Percentiles rank a stretch among this genome's conserved stretches.
Conservation (phyloP, 2,888 invertebrate species). For the Troilus luridus region DNA sequence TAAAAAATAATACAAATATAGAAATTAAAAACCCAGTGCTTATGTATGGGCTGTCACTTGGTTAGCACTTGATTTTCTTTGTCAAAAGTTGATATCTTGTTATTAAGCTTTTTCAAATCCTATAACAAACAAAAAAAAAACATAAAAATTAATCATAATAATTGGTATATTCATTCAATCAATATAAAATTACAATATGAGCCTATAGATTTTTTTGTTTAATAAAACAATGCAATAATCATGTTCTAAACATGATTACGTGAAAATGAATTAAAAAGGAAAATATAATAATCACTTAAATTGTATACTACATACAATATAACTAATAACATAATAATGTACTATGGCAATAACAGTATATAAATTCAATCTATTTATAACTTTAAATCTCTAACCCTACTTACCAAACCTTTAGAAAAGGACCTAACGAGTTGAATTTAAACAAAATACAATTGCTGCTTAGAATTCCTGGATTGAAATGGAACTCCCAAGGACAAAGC, state of each 20-base stretch:
- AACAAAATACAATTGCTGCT: slow-evolving; percentile 27
- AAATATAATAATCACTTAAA: too few relatives aligned
- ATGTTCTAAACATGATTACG: too few relatives aligned
- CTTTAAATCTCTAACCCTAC: background rate
- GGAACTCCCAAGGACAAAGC: slow-evolving; percentile 11
- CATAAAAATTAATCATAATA: background rate
- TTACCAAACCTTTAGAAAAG: slow-evolving; percentile 13
- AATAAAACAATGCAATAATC: background rate
- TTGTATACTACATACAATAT: too few relatives aligned
- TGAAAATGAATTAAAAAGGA: too few relatives aligned
- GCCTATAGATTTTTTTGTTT: background rate
- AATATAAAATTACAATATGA: background rate
- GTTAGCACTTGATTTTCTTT: slow-evolving; percentile 49
- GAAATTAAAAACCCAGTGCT: slow-evolving; percentile 5
- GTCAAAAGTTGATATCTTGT: slow-evolving; percentile 18
- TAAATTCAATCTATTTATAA: background rate
- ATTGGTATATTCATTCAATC: background rate
- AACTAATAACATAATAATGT: background rate
- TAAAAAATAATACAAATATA: slow-evolving; percentile 11
- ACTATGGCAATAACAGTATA: background rate
- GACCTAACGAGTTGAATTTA: background rate
- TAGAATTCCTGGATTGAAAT: slow-evolving; percentile 18
- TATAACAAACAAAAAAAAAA: slow-evolving; percentile 4
- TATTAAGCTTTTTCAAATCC: slow-evolving; percentile 4
- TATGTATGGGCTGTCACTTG: slow-evolving; percentile 18